A percentile compares a stretch with the other conserved stretches of the same genome.
Conservation (phyloP, 1,140 invertebrate species). For the Pemphigus obesinymphae region DNA sequence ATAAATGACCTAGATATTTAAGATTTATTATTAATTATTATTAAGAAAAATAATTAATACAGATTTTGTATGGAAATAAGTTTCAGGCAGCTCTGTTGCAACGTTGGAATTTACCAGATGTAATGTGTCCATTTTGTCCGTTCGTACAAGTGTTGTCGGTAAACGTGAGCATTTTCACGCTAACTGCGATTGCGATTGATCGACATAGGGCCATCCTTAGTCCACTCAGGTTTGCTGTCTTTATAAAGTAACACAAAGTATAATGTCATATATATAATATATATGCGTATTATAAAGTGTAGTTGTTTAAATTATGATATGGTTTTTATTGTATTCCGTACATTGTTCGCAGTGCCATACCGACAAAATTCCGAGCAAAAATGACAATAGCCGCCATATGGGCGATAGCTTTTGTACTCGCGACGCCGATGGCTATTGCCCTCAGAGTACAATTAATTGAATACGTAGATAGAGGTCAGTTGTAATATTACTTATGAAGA, state of each 20-base stretch:
- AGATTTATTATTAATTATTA: no score
- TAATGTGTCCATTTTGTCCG: constrained; percentile 58
- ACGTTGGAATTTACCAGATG: constrained; percentile 56
- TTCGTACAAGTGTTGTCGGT: constrained; percentile 57
- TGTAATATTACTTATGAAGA: background rate
- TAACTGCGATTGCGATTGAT: constrained; percentile 56
- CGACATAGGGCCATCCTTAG: constrained; percentile 50
- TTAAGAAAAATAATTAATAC: background rate
- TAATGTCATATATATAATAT: no score
- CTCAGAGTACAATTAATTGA: constrained; percentile 55
- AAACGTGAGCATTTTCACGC: constrained; percentile 57
- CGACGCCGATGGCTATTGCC: constrained; percentile 63
- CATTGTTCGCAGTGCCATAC: constrained; percentile 56
- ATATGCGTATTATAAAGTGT: background rate
- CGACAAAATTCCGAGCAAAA: constrained; percentile 64
- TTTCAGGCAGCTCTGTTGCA: constrained; percentile 59
- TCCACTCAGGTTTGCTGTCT: constrained; percentile 46
- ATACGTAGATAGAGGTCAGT: constrained; percentile 46
- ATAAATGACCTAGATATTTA: no score
- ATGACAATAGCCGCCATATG: constrained; percentile 66
- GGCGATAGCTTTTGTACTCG: constrained; percentile 59
- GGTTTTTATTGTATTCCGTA: background rate
- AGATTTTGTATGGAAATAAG: constrained; percentile 39
- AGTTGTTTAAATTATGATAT: background rate
- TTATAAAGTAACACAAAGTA: background rate